A percentile compares a stretch with the other conserved stretches of the same genome.
phyloP scores from a whole-genome alignment of 2,113 vertebrate species.

The Dasypus novemcinctus region DNA sequence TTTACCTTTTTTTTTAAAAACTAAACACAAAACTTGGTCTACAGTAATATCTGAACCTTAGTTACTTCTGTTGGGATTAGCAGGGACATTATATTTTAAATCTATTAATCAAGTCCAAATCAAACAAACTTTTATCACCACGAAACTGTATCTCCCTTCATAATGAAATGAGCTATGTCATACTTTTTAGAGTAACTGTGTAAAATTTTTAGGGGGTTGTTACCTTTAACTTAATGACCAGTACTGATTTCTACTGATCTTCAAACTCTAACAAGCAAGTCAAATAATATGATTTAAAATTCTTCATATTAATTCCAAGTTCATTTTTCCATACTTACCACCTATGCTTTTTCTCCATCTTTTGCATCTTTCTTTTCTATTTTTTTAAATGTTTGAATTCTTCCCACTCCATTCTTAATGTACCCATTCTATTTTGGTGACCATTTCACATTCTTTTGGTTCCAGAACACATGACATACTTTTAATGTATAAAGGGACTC shows the following conservation, averaged over 20 bases:
- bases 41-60: neutral
- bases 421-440: neutral
- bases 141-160: neutral
- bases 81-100: neutral
- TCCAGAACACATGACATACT: neutral
- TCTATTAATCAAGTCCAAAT: neutral
- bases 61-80: neutral
- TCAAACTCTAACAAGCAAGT: neutral
- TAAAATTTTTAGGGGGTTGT: neutral
- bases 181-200: neutral
- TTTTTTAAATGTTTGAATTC: neutral
- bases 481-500: neutral
- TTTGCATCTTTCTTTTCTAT: neutral
- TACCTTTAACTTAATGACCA: neutral
- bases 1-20: neutral
- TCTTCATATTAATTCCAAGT: neutral
- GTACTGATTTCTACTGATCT: neutral
- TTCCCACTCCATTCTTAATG: no score
- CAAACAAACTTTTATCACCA: neutral
- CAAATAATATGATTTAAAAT: neutral
- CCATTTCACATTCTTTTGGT: neutral
- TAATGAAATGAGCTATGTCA: neutral
- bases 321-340: neutral
- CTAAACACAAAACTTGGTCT: neutral
- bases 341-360: neutral